Evolutionary conservation across 2,888 invertebrate genomes (phyloP), one percentile per base, ranked within the genome.

Genomic region (Chydorus sphaericus): DNA sequence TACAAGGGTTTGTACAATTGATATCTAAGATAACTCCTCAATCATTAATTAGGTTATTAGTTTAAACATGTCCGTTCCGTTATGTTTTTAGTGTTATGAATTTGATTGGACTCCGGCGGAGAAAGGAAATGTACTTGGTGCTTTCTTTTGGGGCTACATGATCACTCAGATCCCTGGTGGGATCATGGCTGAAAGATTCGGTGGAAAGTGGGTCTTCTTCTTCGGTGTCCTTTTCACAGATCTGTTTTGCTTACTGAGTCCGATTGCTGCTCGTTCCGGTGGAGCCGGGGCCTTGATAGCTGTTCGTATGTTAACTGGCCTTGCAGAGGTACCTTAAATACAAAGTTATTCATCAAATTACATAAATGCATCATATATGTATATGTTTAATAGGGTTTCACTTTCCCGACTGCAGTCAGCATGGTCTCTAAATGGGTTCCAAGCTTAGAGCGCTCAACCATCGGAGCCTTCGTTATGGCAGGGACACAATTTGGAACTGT

Each of bases 131-230:
- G 65, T 69, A 29, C 61, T 69, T 6, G 66, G 67, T 16, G 62
- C 66, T 1, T 69, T 69, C 59, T 69, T 68, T 61, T 66, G 65
- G 61, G 69, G 69, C 6, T 69, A 69, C 60, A 63, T 69, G 16
- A n/a, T 68, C 16, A 67, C 68, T 1, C 68, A 70, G 60, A 60
- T 71, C 23, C 66, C 69, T 8, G 70, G 69, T 4, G 70, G 70
- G 18, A 63, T 67, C 48, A 63, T 92, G 71, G 88, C 93, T 1
- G 89, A 89, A 70, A 73, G 81, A 62, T 66, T 69, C 60, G 93
- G 94, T 33, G 92, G 90, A 16, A 91, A 90, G 71, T 73, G 82
- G 59, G 79, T 92, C 4, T 89, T 85, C 66, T 89, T 89, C 16
- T 68, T 85, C 31, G 89, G 88, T 6, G 81, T 89, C 1, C 73